Evolutionary conservation across 1,140 invertebrate genomes (phyloP), one percentile per base, ranked within the genome.

Genomic region (Linepithema humile): DNA sequence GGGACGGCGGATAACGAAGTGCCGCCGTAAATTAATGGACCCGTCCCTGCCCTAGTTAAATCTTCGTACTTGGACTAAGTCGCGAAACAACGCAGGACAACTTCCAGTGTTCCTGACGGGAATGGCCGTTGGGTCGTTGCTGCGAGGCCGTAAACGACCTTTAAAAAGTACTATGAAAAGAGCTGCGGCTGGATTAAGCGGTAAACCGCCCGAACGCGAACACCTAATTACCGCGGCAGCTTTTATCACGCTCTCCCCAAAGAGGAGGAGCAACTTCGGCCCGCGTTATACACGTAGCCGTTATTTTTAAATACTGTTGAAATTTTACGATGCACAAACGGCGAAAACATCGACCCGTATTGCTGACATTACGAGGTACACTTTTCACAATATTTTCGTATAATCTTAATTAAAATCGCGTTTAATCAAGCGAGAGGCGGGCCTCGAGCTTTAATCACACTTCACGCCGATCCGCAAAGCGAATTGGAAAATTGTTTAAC

Each of bases 1-100:
- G 92, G 90, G 91, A 92, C 90, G 88, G 88, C 75, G 83, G 90
- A 91, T 91, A 91, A 91, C 90, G 90, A 48, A 91, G 87, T 87
- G 84, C 67, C 84, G 69, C 72, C 87, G 91, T 93, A 93, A 94
- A 94, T 93, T 93, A 93, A 88, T 88, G 88, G 85, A 88, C 84
- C 77, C 72, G 77, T 89, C 85, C 87, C 88, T 89, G 84, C 75
- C 89, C 85, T 88, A 90, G 90, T 91, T 88, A 64, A 82, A 88
- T 87, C 88, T 62, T 74, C 87, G 88, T 90, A 92, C 90, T 92
- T 90, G 86, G 88, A 73, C 82, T 62, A 88, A 91, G 89, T 87
- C 85, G 88, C 32, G 62, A 73, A 82, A 73, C 83, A 84, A 82
- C 84, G 85, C 67, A 84, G 77, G 78, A 87, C 77, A 89, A 90